Evolutionary conservation across 2,797 vertebrate genomes (phyloP).

Genomic region (Buceros bicornis): DNA sequence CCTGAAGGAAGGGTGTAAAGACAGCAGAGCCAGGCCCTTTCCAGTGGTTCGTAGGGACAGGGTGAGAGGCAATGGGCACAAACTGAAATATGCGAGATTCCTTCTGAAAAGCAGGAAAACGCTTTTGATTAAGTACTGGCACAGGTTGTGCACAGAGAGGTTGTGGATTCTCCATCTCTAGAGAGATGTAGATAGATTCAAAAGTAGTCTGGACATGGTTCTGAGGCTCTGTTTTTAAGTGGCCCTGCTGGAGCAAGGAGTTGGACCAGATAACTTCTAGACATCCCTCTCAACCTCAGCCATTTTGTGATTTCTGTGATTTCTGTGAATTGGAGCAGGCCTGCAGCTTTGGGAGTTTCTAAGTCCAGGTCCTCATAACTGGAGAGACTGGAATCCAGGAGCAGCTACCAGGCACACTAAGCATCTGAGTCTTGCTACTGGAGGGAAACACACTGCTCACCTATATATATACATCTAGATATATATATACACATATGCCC

Average conservation of each 20-base stretch:
- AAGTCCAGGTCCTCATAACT: not conserved
- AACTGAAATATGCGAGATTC: not conserved
- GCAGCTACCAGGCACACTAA: not conserved
- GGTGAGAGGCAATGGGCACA: not conserved
- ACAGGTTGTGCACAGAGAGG: not conserved
- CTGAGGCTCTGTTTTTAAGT: not conserved
- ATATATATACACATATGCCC: not conserved
- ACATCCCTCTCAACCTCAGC: not conserved
- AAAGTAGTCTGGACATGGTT: not conserved
- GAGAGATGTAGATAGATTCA: not conserved
- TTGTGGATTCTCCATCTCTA: not conserved
- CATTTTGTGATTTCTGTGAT: not conserved
- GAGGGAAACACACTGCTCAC: not conserved
- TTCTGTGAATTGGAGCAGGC: not conserved
- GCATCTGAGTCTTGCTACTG: not conserved
- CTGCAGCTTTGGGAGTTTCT: not conserved
- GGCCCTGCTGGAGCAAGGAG: rapidly evolving
- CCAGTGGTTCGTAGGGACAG: not conserved
- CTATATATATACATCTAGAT: too few species aligned
- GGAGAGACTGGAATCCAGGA: not conserved
- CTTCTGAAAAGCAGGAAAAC: not conserved
- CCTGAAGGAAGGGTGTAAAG: not conserved
- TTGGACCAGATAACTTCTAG: not conserved
- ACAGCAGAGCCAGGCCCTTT: not conserved
- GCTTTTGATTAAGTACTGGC: not conserved